phyloP scores from a whole-genome alignment of 2,797 vertebrate species.

The Syngnathus acus region DNA sequence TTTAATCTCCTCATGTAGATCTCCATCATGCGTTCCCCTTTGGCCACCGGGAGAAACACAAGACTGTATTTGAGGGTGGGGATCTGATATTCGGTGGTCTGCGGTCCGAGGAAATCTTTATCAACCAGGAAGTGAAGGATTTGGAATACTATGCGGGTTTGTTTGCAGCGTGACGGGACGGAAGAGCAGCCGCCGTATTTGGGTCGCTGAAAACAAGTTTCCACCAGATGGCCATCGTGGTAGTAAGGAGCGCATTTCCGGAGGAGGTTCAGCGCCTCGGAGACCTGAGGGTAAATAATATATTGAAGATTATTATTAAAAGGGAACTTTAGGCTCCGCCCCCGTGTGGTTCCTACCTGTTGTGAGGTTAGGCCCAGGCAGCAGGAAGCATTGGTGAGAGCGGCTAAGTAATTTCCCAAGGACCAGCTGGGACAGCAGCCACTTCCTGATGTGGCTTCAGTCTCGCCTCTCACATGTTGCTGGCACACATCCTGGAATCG shows the following conservation, averaged over 20 bases:
- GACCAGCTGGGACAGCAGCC: constrained; percentile 97
- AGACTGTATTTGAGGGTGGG: constrained; percentile 94
- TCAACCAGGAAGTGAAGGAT: constrained; percentile 93
- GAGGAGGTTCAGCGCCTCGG: constrained; percentile 81
- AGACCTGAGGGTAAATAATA: constrained; percentile 64
- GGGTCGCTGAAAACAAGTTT: constrained; percentile 71
- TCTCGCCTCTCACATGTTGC: constrained; percentile 57
- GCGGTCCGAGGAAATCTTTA: constrained; percentile 91
- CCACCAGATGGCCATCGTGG: constrained; percentile 79
- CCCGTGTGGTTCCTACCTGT: constrained; percentile 53
- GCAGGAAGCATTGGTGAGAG: constrained; percentile 87
- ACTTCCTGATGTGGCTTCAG: constrained; percentile 51
- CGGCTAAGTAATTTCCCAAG: constrained; percentile 90
- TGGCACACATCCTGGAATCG: constrained; percentile 86
- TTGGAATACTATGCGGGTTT: constrained; percentile 80
- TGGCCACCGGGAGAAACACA: constrained; percentile 83
- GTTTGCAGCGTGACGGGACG: constrained; percentile 83
- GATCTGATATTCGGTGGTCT: constrained; percentile 92
- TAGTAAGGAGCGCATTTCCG: constrained; percentile 88
- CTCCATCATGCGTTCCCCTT: constrained; percentile 85
- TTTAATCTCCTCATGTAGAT: constrained; percentile 87
- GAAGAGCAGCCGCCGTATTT: constrained; percentile 76
- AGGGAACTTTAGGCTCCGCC: no score
- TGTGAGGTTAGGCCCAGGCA: constrained; percentile 85
- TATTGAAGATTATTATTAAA: constrained; percentile 1